A percentile compares a stretch with the other conserved stretches of the same genome.
Evolutionary conservation across 2,797 vertebrate genomes (phyloP).

Genomic region (Scleropages formosus): DNA sequence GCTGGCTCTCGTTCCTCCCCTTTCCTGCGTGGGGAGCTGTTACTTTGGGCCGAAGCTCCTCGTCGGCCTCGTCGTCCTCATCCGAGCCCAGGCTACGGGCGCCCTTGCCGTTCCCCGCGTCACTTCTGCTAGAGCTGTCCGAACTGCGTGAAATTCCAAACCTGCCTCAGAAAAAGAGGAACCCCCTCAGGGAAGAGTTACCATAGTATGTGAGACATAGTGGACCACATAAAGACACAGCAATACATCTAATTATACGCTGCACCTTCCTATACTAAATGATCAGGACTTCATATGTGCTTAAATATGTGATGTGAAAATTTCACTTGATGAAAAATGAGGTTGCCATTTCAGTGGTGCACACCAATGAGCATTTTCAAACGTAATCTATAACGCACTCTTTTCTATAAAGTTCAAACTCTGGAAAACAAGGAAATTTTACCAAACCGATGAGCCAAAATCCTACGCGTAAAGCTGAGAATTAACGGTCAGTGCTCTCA

Average conservation of each 20-base stretch:
- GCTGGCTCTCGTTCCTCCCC: constrained; percentile 32
- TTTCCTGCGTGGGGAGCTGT: constrained; percentile 34
- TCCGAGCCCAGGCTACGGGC: constrained; percentile 68
- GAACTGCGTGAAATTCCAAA: constrained; percentile 81
- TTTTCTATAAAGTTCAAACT: too few relatives aligned
- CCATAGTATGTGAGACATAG: neutral
- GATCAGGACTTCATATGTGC: too few relatives aligned
- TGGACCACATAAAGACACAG: neutral
- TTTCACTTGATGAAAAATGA: too few relatives aligned
- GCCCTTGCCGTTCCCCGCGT: constrained; percentile 72
- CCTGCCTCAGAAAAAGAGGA: constrained; percentile 53
- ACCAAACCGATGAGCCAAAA: too few relatives aligned
- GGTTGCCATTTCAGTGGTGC: too few relatives aligned
- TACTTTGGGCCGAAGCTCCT: constrained; percentile 55
- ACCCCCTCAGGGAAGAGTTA: neutral
- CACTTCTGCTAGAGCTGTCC: constrained; percentile 71
- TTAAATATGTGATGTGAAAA: too few relatives aligned
- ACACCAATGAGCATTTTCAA: too few relatives aligned
- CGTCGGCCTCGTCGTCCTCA: constrained; percentile 49
- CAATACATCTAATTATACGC: neutral
- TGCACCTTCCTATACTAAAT: too few relatives aligned
- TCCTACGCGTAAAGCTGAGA: too few relatives aligned
- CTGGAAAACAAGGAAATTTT: too few relatives aligned
- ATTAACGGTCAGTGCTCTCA: too few relatives aligned
- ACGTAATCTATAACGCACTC: too few relatives aligned